Evolutionary conservation across 2,888 invertebrate genomes (phyloP).

Genomic region (Volucella bombylans): DNA sequence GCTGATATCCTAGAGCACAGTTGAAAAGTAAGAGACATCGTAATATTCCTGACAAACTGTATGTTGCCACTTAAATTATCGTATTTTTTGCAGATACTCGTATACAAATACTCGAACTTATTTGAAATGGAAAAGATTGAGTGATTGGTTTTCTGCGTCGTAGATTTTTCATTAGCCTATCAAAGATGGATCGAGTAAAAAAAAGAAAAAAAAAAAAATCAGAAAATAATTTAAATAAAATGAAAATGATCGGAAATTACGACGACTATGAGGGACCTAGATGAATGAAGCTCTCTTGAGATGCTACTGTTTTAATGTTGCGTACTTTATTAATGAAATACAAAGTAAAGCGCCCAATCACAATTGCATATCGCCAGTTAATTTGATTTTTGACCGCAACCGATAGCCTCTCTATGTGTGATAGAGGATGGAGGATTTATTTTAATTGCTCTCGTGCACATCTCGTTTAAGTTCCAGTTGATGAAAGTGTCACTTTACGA

Average conservation of each 20-base stretch:
- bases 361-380: slow-evolving; percentile 55
- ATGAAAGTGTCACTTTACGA: background rate
- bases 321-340: slow-evolving; percentile 37
- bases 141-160: slow-evolving; percentile 19
- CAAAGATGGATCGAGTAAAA: slow-evolving; percentile 11
- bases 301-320: slow-evolving; percentile 42
- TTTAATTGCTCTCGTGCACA: slow-evolving; percentile 18
- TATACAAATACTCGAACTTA: background rate
- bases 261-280: slow-evolving; percentile 22
- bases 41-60: too few relatives aligned
- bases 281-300: slow-evolving; percentile 40
- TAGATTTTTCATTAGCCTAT: slow-evolving; percentile 1
- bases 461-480: slow-evolving; percentile 3
- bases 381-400: slow-evolving; percentile 45
- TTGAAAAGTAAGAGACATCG: too few relatives aligned
- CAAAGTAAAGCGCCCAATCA: slow-evolving; percentile 14
- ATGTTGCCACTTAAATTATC: background rate
- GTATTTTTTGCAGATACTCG: background rate
- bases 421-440: background rate
- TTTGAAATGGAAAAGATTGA: background rate
- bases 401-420: slow-evolving; percentile 28
- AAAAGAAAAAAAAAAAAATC: slow-evolving; percentile 5
- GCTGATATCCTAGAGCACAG: too few relatives aligned
- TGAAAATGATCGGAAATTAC: slow-evolving; percentile 24
- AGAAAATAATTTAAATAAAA: background rate